These are phyloP conservation scores for Rhizoglyphus robini DNA, from an alignment of 1,140 invertebrate genomes.

Conservation along the genomic window DNA sequence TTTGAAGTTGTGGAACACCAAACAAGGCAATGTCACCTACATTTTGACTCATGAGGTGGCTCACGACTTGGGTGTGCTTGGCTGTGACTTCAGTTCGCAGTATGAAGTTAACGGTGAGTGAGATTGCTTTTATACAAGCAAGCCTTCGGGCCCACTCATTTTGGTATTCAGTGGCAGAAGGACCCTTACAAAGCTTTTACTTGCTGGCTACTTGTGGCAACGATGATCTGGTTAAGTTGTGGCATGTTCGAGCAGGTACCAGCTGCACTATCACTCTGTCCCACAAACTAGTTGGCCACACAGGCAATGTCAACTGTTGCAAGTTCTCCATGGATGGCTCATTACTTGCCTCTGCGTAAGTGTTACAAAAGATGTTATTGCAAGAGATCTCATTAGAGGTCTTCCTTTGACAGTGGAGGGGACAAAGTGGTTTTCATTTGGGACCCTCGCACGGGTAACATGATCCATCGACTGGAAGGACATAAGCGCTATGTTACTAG, in stretches of 20 bases:
- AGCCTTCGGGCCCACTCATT: background rate
- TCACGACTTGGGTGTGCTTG: conserved; percentile 57
- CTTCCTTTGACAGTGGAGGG: conserved; percentile 37
- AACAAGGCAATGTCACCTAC: conserved; percentile 34
- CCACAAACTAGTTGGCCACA: conserved; percentile 27
- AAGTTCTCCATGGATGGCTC: conserved; percentile 45
- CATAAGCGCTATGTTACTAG: conserved; percentile 49
- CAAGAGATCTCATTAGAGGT: background rate
- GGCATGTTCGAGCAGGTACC: conserved; percentile 43
- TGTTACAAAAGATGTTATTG: background rate
- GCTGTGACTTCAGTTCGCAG: conserved; percentile 46
- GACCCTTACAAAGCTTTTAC: conserved; percentile 33
- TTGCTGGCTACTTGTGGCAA: conserved; percentile 52
- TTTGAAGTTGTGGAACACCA: conserved; percentile 47
- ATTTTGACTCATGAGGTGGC: conserved; percentile 44
- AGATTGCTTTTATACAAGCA: background rate
- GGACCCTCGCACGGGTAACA: conserved; percentile 36
- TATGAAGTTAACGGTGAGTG: conserved; percentile 30
- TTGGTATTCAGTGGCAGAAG: conserved; percentile 16
- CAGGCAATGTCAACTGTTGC: conserved; percentile 43
- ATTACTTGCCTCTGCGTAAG: conserved; percentile 45
- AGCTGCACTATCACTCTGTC: conserved; percentile 26
- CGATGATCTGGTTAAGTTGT: conserved; percentile 56
- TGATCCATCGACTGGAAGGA: conserved; percentile 30
- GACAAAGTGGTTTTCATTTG: conserved; percentile 56